Evolutionary conservation across 2,888 invertebrate species (phyloP), one percentile per base, ranked within the genome.

Genomic region (Spisula solida): DNA sequence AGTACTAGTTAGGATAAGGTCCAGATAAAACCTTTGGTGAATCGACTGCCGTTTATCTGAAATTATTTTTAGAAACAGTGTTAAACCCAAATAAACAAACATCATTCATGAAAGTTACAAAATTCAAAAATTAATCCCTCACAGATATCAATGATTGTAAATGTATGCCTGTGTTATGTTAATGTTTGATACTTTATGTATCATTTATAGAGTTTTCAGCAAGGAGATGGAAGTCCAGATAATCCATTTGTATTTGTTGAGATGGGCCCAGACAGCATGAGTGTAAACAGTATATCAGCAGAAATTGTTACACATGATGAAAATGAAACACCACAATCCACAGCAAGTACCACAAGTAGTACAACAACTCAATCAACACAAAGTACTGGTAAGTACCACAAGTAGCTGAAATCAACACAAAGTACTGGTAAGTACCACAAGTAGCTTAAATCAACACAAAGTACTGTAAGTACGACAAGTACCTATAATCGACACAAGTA

Each of bases 211-310:
- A 85, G 87, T 31, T 79, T 89, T 56, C 56, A 47, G 12, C 91
- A 91, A 82, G 92, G 92, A 1, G 82, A 86, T 47, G 92, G 92
- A 29, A 91, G 91, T 55, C 91, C 91, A 34, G 88, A 85, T 31
- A 92, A 95, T 92, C 94, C 96, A 81, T 92, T 94, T 93, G 97
- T 98, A 90, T 97, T 97, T 93, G 97, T 98, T 97, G 98, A 97
- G 93, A 96, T 97, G 80, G 96, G 97, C 0, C 97, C 97, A 20
- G 96, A 96, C 78, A 95, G 96, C 6, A 96, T 97, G 89, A 96
- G 97, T n/a, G 96, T 97, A 47, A 97, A 97, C 92, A 96, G 97
- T 81, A 96, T 97, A 55, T 97, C 97, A 86, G 96, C 97, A 81
- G 96, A 97, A 25, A 96, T 97, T 18, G 93, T 96, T 12, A 88